Base-by-base conservation (phyloP, 2,797 vertebrate species). In the Enteromius mattozi region DNA sequence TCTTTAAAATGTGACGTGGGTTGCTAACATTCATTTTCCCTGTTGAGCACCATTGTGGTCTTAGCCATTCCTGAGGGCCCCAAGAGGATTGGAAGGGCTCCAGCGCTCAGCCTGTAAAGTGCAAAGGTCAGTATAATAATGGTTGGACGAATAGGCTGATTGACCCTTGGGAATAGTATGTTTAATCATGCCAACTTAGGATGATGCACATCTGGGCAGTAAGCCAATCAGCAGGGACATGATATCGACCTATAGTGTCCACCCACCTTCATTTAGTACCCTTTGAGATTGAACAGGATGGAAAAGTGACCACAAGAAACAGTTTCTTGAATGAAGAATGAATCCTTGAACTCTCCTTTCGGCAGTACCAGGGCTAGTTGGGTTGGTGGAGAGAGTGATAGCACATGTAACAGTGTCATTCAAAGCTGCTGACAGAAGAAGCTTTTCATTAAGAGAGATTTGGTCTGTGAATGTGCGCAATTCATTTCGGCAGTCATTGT, bases 321-420 rank as follows among this genome's bases (percentile, higher is more conserved):
- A 45, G 51, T 80, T 30, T 89, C 89, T 81, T 89, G 89, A 91
- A 51, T 30, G 80, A 86, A 81, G 89, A 87, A 91, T 82, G 83
- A 90, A 92, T 90, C 91, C 91, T 91, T 92, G 89, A 92, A 92
- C 89, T 89, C 85, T 81, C 89, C 90, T 91, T 90, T 81, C 80
- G 65, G 89, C 66, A 83, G 88, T 81, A 21, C n/a, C 8, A 37
- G 35, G 49, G 16, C 12, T 56, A 27, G 88, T 76, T 86, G 87
- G 86, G 78, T 79, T 72, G 65, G 84, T 9, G 10, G 35, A 47
- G n/a, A 35, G 59, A 74, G 14, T 21, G 21, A 35, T 27, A 78
- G 65, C 56, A 24, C 9, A 19, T 30, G 17, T 51, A 65, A 42
- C 66, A 35, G 72, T 75, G 47, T 80, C 63, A 76, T 84, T 74